Evolutionary conservation across 2,797 vertebrate genomes (phyloP), one percentile per base, ranked within the genome.

Genomic region (Lithobates pipiens): DNA sequence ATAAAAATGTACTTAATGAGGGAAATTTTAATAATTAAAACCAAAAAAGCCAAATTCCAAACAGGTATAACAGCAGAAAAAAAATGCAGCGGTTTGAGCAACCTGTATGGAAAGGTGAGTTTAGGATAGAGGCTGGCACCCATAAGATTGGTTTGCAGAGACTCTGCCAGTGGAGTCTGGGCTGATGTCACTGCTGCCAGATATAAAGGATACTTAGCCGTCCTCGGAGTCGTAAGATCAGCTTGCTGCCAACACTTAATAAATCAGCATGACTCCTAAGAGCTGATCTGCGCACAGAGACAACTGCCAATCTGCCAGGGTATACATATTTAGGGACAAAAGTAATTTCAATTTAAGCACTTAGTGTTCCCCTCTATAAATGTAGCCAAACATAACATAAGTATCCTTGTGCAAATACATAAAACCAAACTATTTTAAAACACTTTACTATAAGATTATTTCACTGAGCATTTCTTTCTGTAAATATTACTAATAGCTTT

Each of bases 201-300:
- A 86, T 29, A 77, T 76, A 76, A 82, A 71, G 50, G 77, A 80
- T 80, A 39, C 67, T 77, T 61, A 77, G 63, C 25, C 69, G 29
- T 73, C 74, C 80, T 34, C 1, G 16, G 74, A 88, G 77, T 80
- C 34, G 63, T 80, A 76, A 86, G 78, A 77, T 82, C 85, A 86
- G 79, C 67, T 77, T 82, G 54, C 74, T 77, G 85, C 85, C 85
- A 86, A 50, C 85, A 86, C 85, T 63, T 29, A 77, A 82, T 86
- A 86, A 86, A 86, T 86, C 75, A 82, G 13, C 39, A 7, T 82
- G 67, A n/a, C 79, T 82, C 54, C 75, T 85, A 78, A 27, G 71
- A 44, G 39, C 29, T 69, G 71, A 75, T 23, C 29, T 65, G 77
- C 72, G 81, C 71, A 44, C 36, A 23, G n/a, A 57, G 73, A 46